Percentiles rank a stretch among this genome's conserved stretches.
These are phyloP conservation scores for Pollachius pollachius DNA, from an alignment of 2,113 vertebrate species.

Conservation along the genomic window DNA sequence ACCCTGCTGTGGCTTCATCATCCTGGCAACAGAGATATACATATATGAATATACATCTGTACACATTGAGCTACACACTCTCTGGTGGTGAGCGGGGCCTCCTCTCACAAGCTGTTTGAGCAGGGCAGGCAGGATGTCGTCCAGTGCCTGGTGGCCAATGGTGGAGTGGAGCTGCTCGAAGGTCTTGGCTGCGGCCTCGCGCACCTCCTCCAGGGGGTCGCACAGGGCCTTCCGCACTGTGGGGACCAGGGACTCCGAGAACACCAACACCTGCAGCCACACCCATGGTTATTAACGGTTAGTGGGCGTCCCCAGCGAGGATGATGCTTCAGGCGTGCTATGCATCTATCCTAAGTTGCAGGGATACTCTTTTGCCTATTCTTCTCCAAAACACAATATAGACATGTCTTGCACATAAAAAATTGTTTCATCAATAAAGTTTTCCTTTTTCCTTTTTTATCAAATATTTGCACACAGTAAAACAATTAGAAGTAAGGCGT, in stretches of 20 bases:
- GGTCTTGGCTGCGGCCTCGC: conserved; percentile 96
- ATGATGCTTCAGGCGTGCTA: no score
- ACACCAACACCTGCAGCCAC: conserved; percentile 85
- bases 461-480: no score
- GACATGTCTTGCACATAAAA: no score
- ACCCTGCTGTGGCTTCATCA: conserved; percentile 83
- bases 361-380: no score
- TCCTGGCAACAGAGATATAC: conserved; percentile 69
- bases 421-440: no score
- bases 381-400: no score
- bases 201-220: conserved; percentile 93
- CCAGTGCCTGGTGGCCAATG: conserved; percentile 94
- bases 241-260: conserved; percentile 94
- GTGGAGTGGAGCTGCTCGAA: conserved; percentile 98
- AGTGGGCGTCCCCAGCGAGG: not conserved
- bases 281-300: conserved; percentile 6
- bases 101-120: conserved; percentile 89
- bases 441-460: no score
- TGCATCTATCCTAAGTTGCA: no score
- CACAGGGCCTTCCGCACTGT: conserved; percentile 95
- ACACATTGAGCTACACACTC: no score
- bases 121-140: conserved; percentile 92
- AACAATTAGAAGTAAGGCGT: not conserved
- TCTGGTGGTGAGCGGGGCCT: no score
- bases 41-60: no score